phyloP scores from a whole-genome alignment of 2,888 invertebrate genomes.

The Hybos culiciformis region DNA sequence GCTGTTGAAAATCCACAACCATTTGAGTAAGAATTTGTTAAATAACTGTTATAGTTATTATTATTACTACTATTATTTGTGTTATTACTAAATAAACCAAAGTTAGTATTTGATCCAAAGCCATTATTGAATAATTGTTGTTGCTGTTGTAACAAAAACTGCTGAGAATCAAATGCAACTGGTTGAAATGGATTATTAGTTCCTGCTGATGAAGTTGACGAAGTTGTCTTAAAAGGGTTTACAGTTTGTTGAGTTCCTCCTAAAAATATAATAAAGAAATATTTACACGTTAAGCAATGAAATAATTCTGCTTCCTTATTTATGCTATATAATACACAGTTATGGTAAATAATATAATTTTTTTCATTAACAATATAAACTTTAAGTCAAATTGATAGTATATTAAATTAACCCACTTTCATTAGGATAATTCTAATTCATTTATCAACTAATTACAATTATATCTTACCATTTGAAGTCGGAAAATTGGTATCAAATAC shows the following conservation, averaged over 20 bases:
- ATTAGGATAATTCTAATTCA: too few relatives aligned
- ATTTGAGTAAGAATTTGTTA: too few relatives aligned
- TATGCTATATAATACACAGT: too few relatives aligned
- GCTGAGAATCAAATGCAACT: conserved; percentile 18
- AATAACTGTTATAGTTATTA: not conserved
- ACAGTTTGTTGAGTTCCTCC: not conserved
- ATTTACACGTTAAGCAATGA: too few relatives aligned
- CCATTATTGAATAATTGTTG: conserved; percentile 21
- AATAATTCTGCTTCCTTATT: too few relatives aligned
- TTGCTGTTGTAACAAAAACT: conserved; percentile 13
- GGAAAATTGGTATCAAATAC: not conserved
- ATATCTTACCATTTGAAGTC: not conserved
- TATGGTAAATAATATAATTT: too few relatives aligned
- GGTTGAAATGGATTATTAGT: conserved; percentile 13
- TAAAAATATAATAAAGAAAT: too few relatives aligned
- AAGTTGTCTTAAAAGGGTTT: conserved; percentile 8
- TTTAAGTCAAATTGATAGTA: conserved; percentile 14
- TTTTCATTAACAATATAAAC: conserved; percentile 12
- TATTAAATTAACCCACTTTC: too few relatives aligned
- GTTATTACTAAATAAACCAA: not conserved
- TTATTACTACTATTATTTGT: not conserved
- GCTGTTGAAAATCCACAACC: too few relatives aligned
- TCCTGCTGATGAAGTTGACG: conserved; percentile 16
- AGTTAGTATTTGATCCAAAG: conserved; percentile 3
- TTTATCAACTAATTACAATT: not conserved